Evolutionary conservation across 2,797 vertebrate species (phyloP), one percentile per base, ranked within the genome.

Genomic region (Helicolenus hilgendorfi): DNA sequence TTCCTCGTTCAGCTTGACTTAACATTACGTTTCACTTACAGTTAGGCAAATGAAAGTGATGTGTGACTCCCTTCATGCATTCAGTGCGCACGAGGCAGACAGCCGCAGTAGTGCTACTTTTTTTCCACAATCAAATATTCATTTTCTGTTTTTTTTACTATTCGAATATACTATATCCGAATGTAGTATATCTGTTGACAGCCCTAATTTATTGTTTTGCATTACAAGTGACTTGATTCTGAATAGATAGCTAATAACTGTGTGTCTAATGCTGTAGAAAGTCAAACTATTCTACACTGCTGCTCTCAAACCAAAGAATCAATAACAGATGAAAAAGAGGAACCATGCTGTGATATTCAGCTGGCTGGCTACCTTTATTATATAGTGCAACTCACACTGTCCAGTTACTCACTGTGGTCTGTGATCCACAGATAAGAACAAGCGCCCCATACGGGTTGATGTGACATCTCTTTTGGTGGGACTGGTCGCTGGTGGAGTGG

Each of bases 381-480:
- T 1, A 1, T 70, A 59, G 5, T 45, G n/a, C 20, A 53, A 31
- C 4, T n/a, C 45, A 24, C 2, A 4, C 3, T 56, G 58, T 75
- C n/a, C 20, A 77, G 6, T 59, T 13, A n/a, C 35, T 70, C 4
- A 45, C 24, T 73, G 22, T 73, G 72, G 56, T 86, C 60, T 83
- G 5, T 81, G 67, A 56, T 89, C 77, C 72, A 22, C 92, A 98
- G 97, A 83, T 3, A 91, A 96, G 33, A 64, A 64, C 5, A 79
- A 92, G 3, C 31, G 31, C 5, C 45, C 90, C 15, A 38, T 94
- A 4, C 97, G 97, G 82, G 81, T 99, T 0, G 98, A 99, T 4
- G 97, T 98, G 75, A 98, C 98, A 0, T 97, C 97, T 58, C 97
- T 99, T 81, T 94, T 99, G 92, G 98, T 98, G 92, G 98, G 98